A percentile compares a stretch with the other conserved stretches of the same genome.
phyloP scores from a whole-genome alignment of 2,888 invertebrate species.

The Oxyteleia sp. region DNA sequence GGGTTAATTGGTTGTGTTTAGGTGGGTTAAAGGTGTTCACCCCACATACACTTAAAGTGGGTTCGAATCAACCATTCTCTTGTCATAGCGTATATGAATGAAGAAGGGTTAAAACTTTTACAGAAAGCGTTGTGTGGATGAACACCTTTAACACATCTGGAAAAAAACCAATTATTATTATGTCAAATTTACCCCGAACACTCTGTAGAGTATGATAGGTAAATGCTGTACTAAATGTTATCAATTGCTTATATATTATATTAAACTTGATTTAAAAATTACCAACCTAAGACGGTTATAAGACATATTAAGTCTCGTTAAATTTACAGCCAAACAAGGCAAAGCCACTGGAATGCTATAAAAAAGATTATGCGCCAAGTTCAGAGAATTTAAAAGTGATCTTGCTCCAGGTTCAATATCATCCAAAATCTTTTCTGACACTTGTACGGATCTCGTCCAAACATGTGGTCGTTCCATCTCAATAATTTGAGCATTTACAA shows the following conservation, averaged over 20 bases:
- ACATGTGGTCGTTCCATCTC: slow-evolving; percentile 93
- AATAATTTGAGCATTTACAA: slow-evolving; percentile 86
- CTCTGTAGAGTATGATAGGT: no score
- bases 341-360: slow-evolving; percentile 95
- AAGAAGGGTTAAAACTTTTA: no score
- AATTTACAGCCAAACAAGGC: slow-evolving; percentile 95
- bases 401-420: slow-evolving; percentile 89
- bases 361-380: slow-evolving; percentile 97
- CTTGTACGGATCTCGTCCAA: slow-evolving; percentile 91
- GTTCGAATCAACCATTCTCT: no score
- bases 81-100: no score
- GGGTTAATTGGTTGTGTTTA: no score
- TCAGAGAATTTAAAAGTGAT: slow-evolving; percentile 92
- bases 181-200: no score
- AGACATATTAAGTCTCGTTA: slow-evolving; percentile 96
- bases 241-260: neutral
- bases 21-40: no score
- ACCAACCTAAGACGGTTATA: slow-evolving; percentile 91
- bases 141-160: no score
- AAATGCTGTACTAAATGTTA: no score
- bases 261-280: neutral
- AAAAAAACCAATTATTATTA: no score
- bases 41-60: no score
- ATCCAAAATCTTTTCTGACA: slow-evolving; percentile 90
- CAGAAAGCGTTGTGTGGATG: no score